A percentile compares a stretch with the other conserved stretches of the same genome.
Evolutionary conservation across 2,888 invertebrate species (phyloP).

Genomic region (Sycophila texana): DNA sequence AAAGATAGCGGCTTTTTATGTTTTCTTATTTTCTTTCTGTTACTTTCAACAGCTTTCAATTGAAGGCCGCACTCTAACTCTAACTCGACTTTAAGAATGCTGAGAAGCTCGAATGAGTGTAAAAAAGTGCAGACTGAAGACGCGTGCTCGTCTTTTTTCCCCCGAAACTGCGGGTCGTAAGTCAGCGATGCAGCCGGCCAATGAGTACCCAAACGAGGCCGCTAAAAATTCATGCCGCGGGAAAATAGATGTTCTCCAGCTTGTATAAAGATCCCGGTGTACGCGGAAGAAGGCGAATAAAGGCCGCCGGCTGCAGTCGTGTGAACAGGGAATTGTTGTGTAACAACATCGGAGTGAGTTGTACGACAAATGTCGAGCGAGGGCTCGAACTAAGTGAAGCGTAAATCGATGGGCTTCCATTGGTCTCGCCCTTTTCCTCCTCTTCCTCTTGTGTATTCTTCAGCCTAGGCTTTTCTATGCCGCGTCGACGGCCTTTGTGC

Average conservation of each 20-base stretch:
- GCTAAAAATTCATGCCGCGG: constrained; percentile 55
- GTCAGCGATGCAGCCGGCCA: not conserved
- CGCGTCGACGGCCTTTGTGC: constrained; percentile 30
- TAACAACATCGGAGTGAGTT: constrained; percentile 73
- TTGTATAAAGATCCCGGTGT: not conserved
- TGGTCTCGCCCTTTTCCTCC: constrained; percentile 61
- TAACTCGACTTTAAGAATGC: constrained; percentile 45
- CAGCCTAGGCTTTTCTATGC: not conserved
- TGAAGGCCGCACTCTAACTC: not conserved
- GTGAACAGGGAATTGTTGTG: constrained; percentile 68
- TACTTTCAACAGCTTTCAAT: too few species aligned
- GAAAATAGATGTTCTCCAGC: constrained; percentile 46
- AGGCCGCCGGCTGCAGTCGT: constrained; percentile 51
- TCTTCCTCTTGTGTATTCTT: constrained; percentile 55
- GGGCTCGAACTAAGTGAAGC: constrained; percentile 75
- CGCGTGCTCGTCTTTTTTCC: constrained; percentile 20
- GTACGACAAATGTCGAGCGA: constrained; percentile 74
- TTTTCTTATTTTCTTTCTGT: too few species aligned
- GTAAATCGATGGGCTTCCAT: constrained; percentile 67
- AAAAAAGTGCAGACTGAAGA: constrained; percentile 39
- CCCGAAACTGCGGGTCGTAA: constrained; percentile 18
- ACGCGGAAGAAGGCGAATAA: constrained; percentile 9
- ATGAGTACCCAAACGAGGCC: constrained; percentile 32
- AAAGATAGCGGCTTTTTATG: not conserved
- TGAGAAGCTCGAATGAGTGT: constrained; percentile 3